phyloP scores from a whole-genome alignment of 1,140 invertebrate genomes.

The Palaemon carinicauda region DNA sequence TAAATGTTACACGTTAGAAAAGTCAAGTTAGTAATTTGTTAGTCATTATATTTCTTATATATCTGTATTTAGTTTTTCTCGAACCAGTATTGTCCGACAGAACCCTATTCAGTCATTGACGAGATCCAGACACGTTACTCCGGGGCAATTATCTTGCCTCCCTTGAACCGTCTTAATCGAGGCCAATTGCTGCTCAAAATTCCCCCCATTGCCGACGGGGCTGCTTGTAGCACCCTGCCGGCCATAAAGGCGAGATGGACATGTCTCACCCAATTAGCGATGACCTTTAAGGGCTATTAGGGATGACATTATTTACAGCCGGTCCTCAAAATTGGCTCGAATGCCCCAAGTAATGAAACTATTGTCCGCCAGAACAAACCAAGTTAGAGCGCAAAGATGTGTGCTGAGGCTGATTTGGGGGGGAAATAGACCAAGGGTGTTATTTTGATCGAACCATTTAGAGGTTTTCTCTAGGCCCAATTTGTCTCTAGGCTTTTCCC shows the following conservation, averaged over 20 bases:
- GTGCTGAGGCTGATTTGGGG: too few relatives aligned
- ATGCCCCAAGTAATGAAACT: conserved; percentile 25
- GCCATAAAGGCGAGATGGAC: neutral
- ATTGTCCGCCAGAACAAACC: neutral
- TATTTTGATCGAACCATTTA: too few relatives aligned
- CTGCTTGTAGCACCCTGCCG: neutral
- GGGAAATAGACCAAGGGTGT: too few relatives aligned
- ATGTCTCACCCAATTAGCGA: neutral
- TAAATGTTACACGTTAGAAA: too few relatives aligned
- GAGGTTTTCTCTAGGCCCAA: too few relatives aligned
- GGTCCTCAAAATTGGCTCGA: conserved; percentile 6
- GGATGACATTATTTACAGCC: neutral
- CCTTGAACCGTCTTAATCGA: neutral
- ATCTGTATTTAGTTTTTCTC: too few relatives aligned
- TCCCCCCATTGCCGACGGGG: neutral
- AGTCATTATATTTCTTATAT: too few relatives aligned
- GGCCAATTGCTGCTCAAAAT: conserved; percentile 1
- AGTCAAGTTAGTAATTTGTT: too few relatives aligned
- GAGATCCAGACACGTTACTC: too few relatives aligned
- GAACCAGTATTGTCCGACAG: too few relatives aligned
- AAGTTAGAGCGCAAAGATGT: too few relatives aligned
- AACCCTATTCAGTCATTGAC: neutral
- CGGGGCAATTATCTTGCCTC: neutral
- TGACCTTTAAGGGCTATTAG: neutral
- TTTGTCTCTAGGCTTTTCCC: too few relatives aligned